Conservation (phyloP, 2,888 invertebrate species). For the Cremastobaeus sp. region DNA sequence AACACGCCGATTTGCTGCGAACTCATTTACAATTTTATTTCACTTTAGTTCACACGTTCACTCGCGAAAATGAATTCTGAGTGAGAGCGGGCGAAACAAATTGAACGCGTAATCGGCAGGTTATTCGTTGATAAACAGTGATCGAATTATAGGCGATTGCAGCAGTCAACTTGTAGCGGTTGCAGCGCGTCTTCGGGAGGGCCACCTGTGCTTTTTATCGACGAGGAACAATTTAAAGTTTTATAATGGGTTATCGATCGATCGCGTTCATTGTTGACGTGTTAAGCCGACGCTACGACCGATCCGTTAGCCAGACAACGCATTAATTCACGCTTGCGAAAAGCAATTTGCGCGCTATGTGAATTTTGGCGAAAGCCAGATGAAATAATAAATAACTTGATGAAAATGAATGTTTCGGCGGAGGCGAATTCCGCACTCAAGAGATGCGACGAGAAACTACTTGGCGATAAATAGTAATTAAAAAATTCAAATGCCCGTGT, state of each 20-base stretch:
- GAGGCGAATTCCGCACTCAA: neutral
- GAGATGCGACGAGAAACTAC: too few species aligned
- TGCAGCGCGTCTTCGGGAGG: slow-evolving; percentile 34
- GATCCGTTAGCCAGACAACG: slow-evolving; percentile 58
- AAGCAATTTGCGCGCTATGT: slow-evolving; percentile 28
- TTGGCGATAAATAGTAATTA: too few species aligned
- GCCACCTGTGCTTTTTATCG: slow-evolving; percentile 58
- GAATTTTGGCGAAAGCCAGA: neutral
- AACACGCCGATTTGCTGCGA: slow-evolving; percentile 46
- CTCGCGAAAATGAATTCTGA: slow-evolving; percentile 44
- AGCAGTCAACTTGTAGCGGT: slow-evolving; percentile 36
- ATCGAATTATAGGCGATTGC: slow-evolving; percentile 44
- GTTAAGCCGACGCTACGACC: slow-evolving; percentile 39
- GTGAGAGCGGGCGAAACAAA: slow-evolving; percentile 44
- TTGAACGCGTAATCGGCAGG: slow-evolving; percentile 43
- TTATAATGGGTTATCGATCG: slow-evolving; percentile 63
- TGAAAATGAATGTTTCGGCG: neutral
- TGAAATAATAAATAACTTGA: slow-evolving; percentile 27
- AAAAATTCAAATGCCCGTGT: too few species aligned
- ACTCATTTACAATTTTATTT: slow-evolving; percentile 56
- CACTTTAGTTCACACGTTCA: slow-evolving; percentile 55
- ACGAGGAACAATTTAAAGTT: slow-evolving; percentile 65
- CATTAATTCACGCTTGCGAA: slow-evolving; percentile 62
- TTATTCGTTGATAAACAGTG: slow-evolving; percentile 51
- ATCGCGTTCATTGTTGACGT: slow-evolving; percentile 65